Percentiles rank a stretch among this genome's conserved stretches.
Evolutionary conservation across 2,888 invertebrate species (phyloP).

Genomic region (Drosophila suboccidentalis): DNA sequence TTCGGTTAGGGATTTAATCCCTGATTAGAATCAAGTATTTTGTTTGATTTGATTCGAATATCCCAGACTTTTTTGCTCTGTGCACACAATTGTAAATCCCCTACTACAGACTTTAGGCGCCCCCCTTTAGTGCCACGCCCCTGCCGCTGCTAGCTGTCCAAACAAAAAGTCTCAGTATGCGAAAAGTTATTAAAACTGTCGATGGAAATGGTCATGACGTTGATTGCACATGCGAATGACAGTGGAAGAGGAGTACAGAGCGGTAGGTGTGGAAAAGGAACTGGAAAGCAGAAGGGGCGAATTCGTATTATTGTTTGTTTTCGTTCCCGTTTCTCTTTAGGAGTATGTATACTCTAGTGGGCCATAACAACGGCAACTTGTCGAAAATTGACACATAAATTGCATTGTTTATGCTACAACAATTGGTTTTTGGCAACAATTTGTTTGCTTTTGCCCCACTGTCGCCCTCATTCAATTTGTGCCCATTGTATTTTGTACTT

Average conservation of each 20-base stretch:
- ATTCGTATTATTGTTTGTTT: constrained; percentile 33
- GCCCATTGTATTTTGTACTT: constrained; percentile 14
- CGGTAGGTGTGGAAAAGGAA: neutral
- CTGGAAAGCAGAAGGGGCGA: neutral
- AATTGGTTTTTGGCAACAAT: constrained; percentile 47
- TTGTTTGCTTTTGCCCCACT: constrained; percentile 44
- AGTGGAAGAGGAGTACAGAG: neutral
- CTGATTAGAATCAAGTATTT: too few species aligned
- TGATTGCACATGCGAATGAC: constrained; percentile 68
- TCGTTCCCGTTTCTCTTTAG: constrained; percentile 14
- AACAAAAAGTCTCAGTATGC: constrained; percentile 60
- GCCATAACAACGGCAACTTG: constrained; percentile 41
- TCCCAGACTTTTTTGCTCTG: neutral
- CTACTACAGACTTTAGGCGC: neutral
- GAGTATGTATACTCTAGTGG: constrained; percentile 10
- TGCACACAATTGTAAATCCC: constrained; percentile 1
- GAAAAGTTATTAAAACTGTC: constrained; percentile 78
- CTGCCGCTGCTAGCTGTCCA: constrained; percentile 45
- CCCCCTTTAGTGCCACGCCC: neutral
- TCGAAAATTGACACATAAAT: constrained; percentile 63
- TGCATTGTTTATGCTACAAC: constrained; percentile 68
- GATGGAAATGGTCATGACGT: constrained; percentile 63
- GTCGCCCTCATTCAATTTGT: constrained; percentile 18
- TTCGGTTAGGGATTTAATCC: too few species aligned
- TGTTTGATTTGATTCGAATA: neutral